A percentile compares a stretch with the other conserved stretches of the same genome.
Conservation (phyloP, 2,113 vertebrate genomes). For the Gymnogyps californianus region DNA sequence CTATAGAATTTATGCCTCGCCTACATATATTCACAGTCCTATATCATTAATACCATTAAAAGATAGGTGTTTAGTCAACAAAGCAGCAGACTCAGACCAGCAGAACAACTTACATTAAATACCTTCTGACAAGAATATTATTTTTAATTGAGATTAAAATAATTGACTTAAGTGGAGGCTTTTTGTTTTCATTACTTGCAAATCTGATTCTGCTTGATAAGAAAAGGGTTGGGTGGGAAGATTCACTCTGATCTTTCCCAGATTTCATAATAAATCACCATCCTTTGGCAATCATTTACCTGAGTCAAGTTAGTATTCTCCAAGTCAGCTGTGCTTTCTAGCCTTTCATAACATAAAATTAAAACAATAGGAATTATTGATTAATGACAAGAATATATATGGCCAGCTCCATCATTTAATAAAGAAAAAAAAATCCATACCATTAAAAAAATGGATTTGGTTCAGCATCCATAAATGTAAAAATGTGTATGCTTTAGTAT, state of each 20-base stretch:
- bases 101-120: background rate
- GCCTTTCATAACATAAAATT: slow-evolving; percentile 24
- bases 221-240: background rate
- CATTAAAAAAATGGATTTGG: slow-evolving; percentile 1
- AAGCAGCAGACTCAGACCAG: background rate
- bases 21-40: background rate
- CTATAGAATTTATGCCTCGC: background rate
- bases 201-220: background rate
- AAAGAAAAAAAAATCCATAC: slow-evolving; percentile 8
- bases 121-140: background rate
- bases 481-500: background rate
- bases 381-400: slow-evolving; percentile 53
- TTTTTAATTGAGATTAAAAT: slow-evolving; percentile 32
- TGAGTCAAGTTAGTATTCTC: background rate
- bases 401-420: background rate
- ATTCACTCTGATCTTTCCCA: background rate
- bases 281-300: background rate
- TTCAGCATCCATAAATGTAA: slow-evolving; percentile 1
- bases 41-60: background rate
- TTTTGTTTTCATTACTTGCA: background rate
- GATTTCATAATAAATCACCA: background rate
- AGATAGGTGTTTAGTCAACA: background rate
- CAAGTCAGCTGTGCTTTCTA: background rate
- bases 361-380: slow-evolving; percentile 49
- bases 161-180: background rate